Conservation (phyloP, 1,140 invertebrate genomes). For the Drosophila kikkawai region DNA sequence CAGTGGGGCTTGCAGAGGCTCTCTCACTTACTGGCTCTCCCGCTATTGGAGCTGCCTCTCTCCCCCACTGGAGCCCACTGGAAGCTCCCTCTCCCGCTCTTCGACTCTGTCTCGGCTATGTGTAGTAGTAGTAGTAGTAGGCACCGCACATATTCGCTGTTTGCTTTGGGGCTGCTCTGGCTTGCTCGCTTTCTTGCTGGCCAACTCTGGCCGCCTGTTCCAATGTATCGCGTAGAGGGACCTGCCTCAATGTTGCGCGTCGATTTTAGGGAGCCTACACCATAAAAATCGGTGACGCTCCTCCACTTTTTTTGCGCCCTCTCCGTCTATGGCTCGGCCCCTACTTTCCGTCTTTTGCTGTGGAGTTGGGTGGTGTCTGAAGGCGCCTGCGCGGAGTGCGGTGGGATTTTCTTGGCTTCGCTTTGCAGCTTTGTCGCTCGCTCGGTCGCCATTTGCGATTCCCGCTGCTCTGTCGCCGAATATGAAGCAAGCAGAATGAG, state of each 20-base stretch:
- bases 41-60: conserved; percentile 12
- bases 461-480: conserved; percentile 68
- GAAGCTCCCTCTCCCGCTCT: conserved; percentile 26
- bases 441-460: conserved; percentile 72
- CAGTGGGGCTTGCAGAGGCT: conserved; percentile 10
- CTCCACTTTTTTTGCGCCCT: conserved; percentile 24
- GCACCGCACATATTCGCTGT: conserved; percentile 19
- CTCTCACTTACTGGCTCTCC: conserved; percentile 12
- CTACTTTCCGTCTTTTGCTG: neutral
- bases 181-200: conserved; percentile 34
- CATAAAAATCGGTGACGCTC: conserved; percentile 50
- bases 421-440: conserved; percentile 75
- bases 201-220: conserved; percentile 69
- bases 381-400: conserved; percentile 58
- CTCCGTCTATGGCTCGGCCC: neutral
- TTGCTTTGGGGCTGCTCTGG: conserved; percentile 41
- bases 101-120: neutral
- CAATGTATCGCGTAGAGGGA: conserved; percentile 80
- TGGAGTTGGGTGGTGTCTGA: conserved; percentile 44
- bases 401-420: conserved; percentile 24
- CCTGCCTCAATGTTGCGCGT: conserved; percentile 83
- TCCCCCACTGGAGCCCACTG: conserved; percentile 7
- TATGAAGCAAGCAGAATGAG: conserved; percentile 79
- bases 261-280: conserved; percentile 64
- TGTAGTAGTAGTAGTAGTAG: conserved; percentile 24